Base-by-base conservation (phyloP, 2,113 vertebrate genomes). In the Microtus pennsylvanicus region DNA sequence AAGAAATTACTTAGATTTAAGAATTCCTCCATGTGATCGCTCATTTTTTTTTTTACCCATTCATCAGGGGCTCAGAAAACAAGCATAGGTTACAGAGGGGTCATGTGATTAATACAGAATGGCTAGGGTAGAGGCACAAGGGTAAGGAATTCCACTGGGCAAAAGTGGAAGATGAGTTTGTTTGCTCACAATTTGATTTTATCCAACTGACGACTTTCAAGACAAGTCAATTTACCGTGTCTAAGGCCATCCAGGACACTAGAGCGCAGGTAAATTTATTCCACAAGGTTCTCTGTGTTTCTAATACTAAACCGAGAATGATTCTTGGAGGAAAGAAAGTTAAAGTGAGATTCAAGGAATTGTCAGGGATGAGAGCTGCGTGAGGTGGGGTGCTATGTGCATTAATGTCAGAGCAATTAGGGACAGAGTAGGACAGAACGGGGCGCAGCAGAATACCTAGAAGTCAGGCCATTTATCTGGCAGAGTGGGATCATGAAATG, bases 401-500 rank as follows among this genome's bases (percentile, higher is more conserved):
- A 7, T 55, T 61, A 91, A 30, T 58, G 24, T 93, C 94, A 78
- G 70, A 61, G 35, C 14, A 14, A 91, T 91, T 81, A 77, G 86
- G 63, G 88, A 7, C 70, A 61, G 42, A 78, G 69, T 58, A 70
- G 74, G 75, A 26, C 3, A 77, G 28, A 50, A 65, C 19, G 9
- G 16, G 38, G 13, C 19, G 2, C 2, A 93, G 63, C 70, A 77
- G 61, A 24, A 14, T 7, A 30, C 58, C n/a, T 45, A 12, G 72
- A 93, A 94, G 58, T 21, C 58, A 7, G 38, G 2, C 35, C 35
- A 72, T 90, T 95, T 76, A 92, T 94, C 77, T 87, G 67, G 42
- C 78, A 87, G 26, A 85, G 45, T 3, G 28, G 35, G 87, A 77
- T 94, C 94, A 94, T 96, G 47, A 96, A 94, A 92, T 86, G 94